Conservation (phyloP, 2,113 vertebrate genomes). For the Malurus melanocephalus region DNA sequence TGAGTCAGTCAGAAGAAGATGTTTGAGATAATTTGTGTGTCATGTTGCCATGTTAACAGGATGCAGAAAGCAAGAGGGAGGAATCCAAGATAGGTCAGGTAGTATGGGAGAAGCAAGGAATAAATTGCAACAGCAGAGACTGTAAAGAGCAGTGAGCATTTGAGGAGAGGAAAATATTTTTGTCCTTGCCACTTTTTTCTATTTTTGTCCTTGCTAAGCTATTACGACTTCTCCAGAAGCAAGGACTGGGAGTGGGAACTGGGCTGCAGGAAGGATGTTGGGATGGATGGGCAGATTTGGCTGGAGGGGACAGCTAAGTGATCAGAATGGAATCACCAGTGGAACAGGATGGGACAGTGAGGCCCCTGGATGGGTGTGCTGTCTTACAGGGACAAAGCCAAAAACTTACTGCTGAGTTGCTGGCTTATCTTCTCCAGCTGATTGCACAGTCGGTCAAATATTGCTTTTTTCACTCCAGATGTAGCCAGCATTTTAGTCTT, state of each 20-base stretch:
- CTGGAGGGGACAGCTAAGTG: not conserved
- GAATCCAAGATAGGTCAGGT: not conserved
- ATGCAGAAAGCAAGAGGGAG: not conserved
- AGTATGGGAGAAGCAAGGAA: not conserved
- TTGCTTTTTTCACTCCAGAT: conserved; percentile 79
- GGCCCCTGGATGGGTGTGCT: not conserved
- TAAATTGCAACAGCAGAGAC: not conserved
- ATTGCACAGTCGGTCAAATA: conserved; percentile 81
- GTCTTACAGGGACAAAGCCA: not conserved
- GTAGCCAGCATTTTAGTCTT: conserved; percentile 77
- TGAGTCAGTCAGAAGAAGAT: not conserved
- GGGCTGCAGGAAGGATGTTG: not conserved
- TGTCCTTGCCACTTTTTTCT: not conserved
- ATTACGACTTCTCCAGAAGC: not conserved
- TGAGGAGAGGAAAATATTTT: not conserved
- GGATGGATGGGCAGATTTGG: not conserved
- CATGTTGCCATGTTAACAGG: not conserved
- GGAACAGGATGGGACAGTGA: not conserved
- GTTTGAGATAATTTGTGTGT: not conserved
- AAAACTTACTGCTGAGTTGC: conserved; percentile 76
- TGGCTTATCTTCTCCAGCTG: conserved; percentile 78
- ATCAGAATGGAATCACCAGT: not conserved
- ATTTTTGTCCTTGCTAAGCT: not conserved
- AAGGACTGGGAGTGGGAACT: not conserved
- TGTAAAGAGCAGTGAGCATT: not conserved